Evolutionary conservation across 2,888 invertebrate species (phyloP).

Genomic region (Toxonevra muliebris): DNA sequence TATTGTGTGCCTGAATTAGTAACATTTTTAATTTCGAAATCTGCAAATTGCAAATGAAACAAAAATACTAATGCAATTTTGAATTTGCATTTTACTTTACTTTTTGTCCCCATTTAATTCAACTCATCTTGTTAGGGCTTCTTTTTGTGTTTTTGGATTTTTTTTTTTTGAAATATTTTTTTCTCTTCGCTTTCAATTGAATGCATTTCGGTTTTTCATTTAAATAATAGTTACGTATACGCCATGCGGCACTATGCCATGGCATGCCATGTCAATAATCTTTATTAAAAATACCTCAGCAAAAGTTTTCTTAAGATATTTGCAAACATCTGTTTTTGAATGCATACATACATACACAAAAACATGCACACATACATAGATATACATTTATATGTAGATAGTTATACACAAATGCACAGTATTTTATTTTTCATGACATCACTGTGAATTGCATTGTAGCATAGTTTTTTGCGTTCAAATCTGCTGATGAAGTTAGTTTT

Average conservation of each 20-base stretch:
- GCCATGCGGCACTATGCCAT: too few species aligned
- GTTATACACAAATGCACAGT: too few species aligned
- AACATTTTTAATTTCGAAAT: slow-evolving; percentile 16
- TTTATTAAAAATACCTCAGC: slow-evolving; percentile 23
- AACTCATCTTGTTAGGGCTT: too few species aligned
- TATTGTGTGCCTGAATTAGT: too few species aligned
- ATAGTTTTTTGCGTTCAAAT: too few species aligned
- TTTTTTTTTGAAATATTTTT: too few species aligned
- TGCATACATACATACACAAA: slow-evolving; percentile 9
- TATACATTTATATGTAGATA: background rate
- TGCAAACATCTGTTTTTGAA: slow-evolving; percentile 23
- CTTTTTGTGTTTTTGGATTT: too few species aligned
- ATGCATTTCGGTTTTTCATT: slow-evolving; percentile 6
- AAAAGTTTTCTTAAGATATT: slow-evolving; percentile 22
- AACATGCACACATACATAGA: background rate
- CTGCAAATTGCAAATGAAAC: slow-evolving; percentile 4
- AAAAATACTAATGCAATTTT: slow-evolving; percentile 22
- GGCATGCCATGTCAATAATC: slow-evolving; percentile 22
- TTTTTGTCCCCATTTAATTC: too few species aligned
- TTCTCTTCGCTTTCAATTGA: background rate
- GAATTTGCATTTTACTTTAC: background rate
- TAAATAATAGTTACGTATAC: background rate
- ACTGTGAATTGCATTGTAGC: too few species aligned
- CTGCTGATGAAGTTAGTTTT: too few species aligned
- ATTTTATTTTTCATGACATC: too few species aligned